Evolutionary conservation across 2,113 vertebrate genomes (phyloP), one percentile per base, ranked within the genome.

Genomic region (Prunella fulvescens): DNA sequence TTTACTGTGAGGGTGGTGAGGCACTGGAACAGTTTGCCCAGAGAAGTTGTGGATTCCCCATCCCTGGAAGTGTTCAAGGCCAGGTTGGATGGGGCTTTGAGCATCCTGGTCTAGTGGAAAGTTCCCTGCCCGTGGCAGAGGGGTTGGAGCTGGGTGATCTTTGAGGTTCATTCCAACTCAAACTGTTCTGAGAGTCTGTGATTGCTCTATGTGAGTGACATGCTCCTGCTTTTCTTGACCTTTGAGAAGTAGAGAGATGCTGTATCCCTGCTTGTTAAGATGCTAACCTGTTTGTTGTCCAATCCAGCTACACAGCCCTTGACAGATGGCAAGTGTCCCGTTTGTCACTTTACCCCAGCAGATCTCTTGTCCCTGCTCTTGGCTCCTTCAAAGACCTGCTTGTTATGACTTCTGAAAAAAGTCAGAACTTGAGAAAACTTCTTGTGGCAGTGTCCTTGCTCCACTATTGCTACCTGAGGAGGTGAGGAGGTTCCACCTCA

Each of bases 281-380:
- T 70, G 50, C 42, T 42, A 26, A 6, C 23, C 28, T 70, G 15
- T 73, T 92, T 45, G 16, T 53, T 79, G 29, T 47, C 16, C 24
- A n/a, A 0, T 71, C 35, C 61, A 56, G 25, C 54, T 77, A 16
- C 71, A 25, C 17, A 42, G 31, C 24, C 61, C 12, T 57, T 28
- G 31, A 18, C 22, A 47, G 50, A 54, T 1, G 2, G 7, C 40
- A 35, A 53, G 15, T 50, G 37, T 50, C 39, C 26, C 1, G 0
- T 73, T 77, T 1, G 2, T 80, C 53, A 22, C 40, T 60, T 81
- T 58, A 66, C 53, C 47, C 77, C 60, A 42, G 50, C 45, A 57
- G 37, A 24, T 70, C 42, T 65, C 0, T 56, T 76, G 60, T 81
- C 47, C 24, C 9, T 37, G 48, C 56, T 84, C 31, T 80, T 39